Base-by-base conservation (phyloP, 2,888 invertebrate genomes). In the Eucera pruinosa region DNA sequence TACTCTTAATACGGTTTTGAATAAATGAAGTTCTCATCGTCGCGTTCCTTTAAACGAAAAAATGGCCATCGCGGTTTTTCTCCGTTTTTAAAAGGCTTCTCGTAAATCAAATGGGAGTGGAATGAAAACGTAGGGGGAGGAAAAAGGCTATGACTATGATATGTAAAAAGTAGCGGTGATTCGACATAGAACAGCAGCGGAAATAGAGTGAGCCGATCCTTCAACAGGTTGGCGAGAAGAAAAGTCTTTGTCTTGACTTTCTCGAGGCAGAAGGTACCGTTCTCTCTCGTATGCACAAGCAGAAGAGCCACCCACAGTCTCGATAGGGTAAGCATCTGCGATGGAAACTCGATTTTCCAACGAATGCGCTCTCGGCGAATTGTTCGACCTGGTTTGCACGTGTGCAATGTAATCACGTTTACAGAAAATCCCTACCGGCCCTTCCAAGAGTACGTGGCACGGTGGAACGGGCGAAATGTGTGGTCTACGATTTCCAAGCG, bases 211-310 rank as follows among this genome's bases (percentile, higher is more conserved):
- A 78, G 57, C 78, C 45, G 65, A 67, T 80, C 72, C 82, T 81
- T 88, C 87, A 88, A 88, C 88, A 88, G 88, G 87, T 88, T 87
- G 87, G 75, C 71, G 84, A 66, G 81, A 86, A 86, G 82, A 75
- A 78, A 80, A 86, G 86, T 87, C 85, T 85, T 80, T 79, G 84
- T 85, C 86, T 84, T 83, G 80, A 81, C 82, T 82, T 81, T 78
- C 81, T 77, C 76, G 60, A 50, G 60, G 65, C 60, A 62, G 47
- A 62, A n/a, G 55, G 41, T 20, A 20, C 54, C 33, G 75, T 55
- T 67, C 74, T 84, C 74, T 84, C 71, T 62, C 80, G 76, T 82
- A 78, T 80, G 81, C 74, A 70, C 79, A 78, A 79, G 69, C 77
- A 61, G 80, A 72, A 65, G 73, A 79, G 71, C 64, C 71, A 71